Evolutionary conservation across 2,888 invertebrate species (phyloP).

Genomic region (Protonemura montana): DNA sequence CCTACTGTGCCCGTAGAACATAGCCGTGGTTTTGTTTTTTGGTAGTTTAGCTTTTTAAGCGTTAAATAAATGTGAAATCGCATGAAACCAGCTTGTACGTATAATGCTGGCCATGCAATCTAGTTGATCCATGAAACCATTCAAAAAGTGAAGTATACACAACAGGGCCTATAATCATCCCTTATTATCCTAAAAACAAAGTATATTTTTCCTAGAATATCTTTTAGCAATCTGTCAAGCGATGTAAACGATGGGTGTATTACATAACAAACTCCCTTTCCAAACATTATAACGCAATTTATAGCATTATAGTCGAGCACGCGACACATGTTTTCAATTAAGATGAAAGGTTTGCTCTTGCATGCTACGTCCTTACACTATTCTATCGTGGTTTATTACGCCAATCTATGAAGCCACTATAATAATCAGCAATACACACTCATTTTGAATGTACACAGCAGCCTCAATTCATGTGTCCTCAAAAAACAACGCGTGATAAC

Average conservation of each 20-base stretch:
- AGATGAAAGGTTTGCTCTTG: constrained; percentile 35
- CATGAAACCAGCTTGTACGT: neutral
- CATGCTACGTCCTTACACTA: constrained; percentile 19
- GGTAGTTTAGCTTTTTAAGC: neutral
- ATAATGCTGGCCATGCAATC: neutral
- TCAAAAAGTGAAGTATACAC: neutral
- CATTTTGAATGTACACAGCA: neutral
- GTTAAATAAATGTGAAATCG: constrained; percentile 12
- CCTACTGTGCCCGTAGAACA: neutral
- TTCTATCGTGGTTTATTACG: neutral
- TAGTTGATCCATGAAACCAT: neutral
- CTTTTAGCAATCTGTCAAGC: constrained; percentile 22
- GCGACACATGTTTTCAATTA: constrained; percentile 35
- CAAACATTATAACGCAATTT: constrained; percentile 34
- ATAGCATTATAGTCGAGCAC: constrained; percentile 20
- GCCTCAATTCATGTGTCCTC: neutral
- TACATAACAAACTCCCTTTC: constrained; percentile 21
- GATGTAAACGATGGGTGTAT: constrained; percentile 8
- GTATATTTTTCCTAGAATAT: neutral
- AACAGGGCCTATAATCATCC: neutral
- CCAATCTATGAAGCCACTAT: constrained; percentile 23
- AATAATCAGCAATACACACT: constrained; percentile 29
- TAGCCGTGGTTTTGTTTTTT: neutral
- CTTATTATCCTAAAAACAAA: constrained; percentile 7
- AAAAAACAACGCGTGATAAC: neutral